These are phyloP conservation scores for Caenorhabditis sinica DNA, from an alignment of 2,888 invertebrate genomes.

Conservation along the genomic window DNA sequence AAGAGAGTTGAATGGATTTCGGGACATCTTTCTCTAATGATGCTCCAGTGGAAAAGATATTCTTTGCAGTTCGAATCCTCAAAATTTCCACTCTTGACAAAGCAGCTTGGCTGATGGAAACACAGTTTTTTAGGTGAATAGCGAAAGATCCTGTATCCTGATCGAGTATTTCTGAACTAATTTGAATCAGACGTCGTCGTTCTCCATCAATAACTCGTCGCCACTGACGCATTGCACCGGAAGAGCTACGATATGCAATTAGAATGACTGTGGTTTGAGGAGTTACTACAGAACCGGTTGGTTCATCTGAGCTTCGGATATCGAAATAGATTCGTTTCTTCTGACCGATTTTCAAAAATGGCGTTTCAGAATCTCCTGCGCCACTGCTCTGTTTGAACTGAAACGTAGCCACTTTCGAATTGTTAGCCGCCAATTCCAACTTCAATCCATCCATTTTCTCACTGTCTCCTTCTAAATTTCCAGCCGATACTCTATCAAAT, in stretches of 20 bases:
- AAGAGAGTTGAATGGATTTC: conserved; percentile 24
- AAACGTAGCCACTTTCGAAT: conserved; percentile 50
- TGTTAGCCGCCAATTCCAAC: conserved; percentile 45
- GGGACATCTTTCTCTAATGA: background rate
- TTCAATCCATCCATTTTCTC: background rate
- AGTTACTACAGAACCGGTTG: conserved; percentile 22
- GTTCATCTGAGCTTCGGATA: conserved; percentile 59
- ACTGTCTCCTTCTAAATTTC: conserved; percentile 19
- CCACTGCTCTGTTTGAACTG: background rate
- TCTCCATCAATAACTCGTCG: conserved; percentile 64
- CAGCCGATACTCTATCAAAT: conserved; percentile 65
- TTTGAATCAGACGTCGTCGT: conserved; percentile 50
- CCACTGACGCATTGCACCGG: conserved; percentile 73
- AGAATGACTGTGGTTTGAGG: conserved; percentile 62
- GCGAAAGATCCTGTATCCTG: conserved; percentile 62
- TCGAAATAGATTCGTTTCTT: conserved; percentile 64
- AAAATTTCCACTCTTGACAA: conserved; percentile 71
- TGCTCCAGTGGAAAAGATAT: conserved; percentile 1
- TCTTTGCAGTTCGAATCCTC: conserved; percentile 57
- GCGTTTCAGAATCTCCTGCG: background rate
- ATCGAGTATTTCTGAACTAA: conserved; percentile 62
- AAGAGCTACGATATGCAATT: conserved; percentile 70
- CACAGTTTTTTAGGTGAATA: conserved; percentile 67
- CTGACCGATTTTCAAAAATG: conserved; percentile 49
- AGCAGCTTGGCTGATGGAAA: conserved; percentile 67